Base-by-base conservation (phyloP, 2,113 vertebrate species). In the Symphodus melops region DNA sequence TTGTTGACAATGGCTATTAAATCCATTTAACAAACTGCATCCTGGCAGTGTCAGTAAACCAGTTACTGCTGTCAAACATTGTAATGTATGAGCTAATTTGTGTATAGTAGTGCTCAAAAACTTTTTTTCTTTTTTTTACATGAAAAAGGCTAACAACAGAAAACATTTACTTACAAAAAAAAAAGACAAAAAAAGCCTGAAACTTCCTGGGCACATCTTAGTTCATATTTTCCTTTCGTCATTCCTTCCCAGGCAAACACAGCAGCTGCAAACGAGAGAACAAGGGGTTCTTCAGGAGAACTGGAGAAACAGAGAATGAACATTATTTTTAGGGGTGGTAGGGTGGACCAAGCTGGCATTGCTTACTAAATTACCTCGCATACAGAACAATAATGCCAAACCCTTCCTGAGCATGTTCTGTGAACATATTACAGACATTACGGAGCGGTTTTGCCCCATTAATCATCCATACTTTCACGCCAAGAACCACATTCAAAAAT, bases 361-460 rank as follows among this genome's bases (percentile, higher is more conserved):
- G 79, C 63, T 72, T 76, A 65, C 62, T 86, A 86, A 72, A 81
- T 89, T 86, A 79, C 62, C 68, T 86, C n/a, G 37, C 64, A 80
- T 77, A 58, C 80, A 88, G 61, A 91, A 90, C 82, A 89, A 90
- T 88, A 79, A 91, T 88, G 84, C 86, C 91, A 91, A 86, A 88
- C 86, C 82, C 88, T 90, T 86, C 86, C 84, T 84, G 82, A 84
- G 68, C 86, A 74, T 84, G 90, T 91, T 92, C 75, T 62, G 68
- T 86, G 76, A 75, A 93, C 84, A 91, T 85, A 89, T 90, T 89
- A 82, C 79, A 93, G 91, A 92, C 91, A 85, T 91, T 90, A 91
- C 88, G 80, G 74, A 90, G 71, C 80, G 58, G 87, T 87, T 92
- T 80, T 86, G 81, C 88, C 60, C 75, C 82, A 89, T 92, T 91